Base-by-base conservation (phyloP, 1,140 invertebrate genomes). In the Hycleus phaleratus region DNA sequence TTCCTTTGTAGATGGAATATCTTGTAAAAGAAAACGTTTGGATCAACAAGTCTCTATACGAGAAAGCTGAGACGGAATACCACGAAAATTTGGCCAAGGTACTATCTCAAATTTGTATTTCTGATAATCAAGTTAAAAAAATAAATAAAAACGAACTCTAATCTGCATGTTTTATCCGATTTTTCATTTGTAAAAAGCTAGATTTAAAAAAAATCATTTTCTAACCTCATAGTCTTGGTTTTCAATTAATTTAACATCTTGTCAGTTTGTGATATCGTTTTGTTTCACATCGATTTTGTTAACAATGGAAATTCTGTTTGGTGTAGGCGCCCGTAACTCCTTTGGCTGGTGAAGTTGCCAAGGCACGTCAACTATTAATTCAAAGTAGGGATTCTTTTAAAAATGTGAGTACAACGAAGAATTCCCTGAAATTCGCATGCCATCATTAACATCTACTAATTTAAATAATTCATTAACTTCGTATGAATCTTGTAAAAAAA, bases 331-430 rank as follows among this genome's bases (percentile, higher is more conserved):
- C 61, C 43, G 54, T 69, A 69, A 76, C 74, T 61, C 69, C 81
- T 58, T 75, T 85, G 67, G 82, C 81, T 60, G 79, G 75, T 70
- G 82, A 84, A 78, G 82, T 85, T 59, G 82, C 79, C 55, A 84
- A 83, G 71, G 82, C 82, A 63, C 78, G 82, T 68, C 79, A 84
- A 73, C 79, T 64, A 46, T 66, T 73, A 62, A 70, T 65, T 57
- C 64, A 83, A 69, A 82, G 83, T 73, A 83, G 82, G 75, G 80
- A 79, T 66, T 80, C 80, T 65, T 74, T 83, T 69, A 80, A 83
- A 75, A 81, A 81, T 77, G 82, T 83, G 73, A 80, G 77, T 78
- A 72, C 38, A 43, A 43, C 26, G 38, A 45, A 32, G 32, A 32
- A 7, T 5, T 32, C 24, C 38, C 26, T 24, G 10, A 53, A 45